Evolutionary conservation across 2,797 vertebrate species (phyloP).

Genomic region (Sciaenops ocellatus): DNA sequence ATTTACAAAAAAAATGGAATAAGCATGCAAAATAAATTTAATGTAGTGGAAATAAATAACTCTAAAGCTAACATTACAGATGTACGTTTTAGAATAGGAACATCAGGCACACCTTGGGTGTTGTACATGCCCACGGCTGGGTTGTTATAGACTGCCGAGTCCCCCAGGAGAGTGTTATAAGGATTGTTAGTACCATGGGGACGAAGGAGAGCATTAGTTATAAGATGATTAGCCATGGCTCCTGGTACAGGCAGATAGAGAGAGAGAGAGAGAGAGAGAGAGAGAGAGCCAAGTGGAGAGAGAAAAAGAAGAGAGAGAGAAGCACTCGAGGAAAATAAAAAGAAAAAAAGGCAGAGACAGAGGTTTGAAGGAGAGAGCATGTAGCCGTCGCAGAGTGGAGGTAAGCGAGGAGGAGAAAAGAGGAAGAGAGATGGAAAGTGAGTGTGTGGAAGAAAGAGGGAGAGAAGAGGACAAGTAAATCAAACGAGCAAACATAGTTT

Average conservation of each 20-base stretch:
- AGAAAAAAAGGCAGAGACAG: conserved; percentile 41
- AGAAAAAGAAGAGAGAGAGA: conserved; percentile 63
- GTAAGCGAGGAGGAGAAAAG: conserved; percentile 54
- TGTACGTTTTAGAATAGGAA: conserved; percentile 61
- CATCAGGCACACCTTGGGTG: conserved; percentile 96
- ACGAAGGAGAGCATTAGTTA: conserved; percentile 99
- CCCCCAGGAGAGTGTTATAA: conserved; percentile 99
- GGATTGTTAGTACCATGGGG: conserved; percentile 99
- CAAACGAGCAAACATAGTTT: conserved; percentile 92
- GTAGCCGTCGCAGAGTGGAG: conserved; percentile 70
- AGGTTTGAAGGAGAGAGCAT: conserved; percentile 57
- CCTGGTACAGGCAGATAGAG: conserved; percentile 95
- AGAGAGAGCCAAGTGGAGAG: conserved; percentile 70
- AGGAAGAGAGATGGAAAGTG: conserved; percentile 67
- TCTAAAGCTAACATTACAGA: conserved; percentile 45
- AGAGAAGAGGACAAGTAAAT: conserved; percentile 87
- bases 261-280: conserved; percentile 74
- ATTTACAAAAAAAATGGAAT: conserved; percentile 36
- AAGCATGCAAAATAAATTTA: conserved; percentile 58
- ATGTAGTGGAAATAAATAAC: conserved; percentile 27
- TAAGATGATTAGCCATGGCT: conserved; percentile 99
- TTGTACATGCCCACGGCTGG: conserved; percentile 99
- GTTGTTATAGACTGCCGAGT: conserved; percentile 99
- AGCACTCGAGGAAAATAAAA: conserved; percentile 43
- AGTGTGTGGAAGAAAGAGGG: conserved; percentile 83